A percentile compares a stretch with the other conserved stretches of the same genome.
These are phyloP conservation scores for Greenwoodochromis staneri DNA, from an alignment of 2,113 vertebrate species.

Conservation along the genomic window DNA sequence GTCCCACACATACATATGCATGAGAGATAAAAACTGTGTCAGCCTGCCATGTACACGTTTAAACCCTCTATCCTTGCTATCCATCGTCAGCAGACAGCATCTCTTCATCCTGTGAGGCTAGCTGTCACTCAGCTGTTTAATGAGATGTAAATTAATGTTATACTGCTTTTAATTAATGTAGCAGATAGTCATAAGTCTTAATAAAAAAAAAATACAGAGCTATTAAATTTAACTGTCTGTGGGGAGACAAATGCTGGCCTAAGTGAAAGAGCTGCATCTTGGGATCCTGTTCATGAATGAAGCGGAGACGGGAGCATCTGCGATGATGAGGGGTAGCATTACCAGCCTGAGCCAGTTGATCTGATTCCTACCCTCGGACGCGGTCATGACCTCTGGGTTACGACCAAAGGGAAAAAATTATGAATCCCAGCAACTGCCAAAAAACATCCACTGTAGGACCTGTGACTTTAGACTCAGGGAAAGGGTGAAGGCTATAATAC, in stretches of 20 bases:
- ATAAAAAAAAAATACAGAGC: not conserved
- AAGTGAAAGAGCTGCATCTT: not conserved
- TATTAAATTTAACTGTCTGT: not conserved
- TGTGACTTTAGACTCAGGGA: not conserved
- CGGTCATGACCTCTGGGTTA: not conserved
- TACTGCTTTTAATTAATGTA: not conserved
- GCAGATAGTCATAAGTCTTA: not conserved
- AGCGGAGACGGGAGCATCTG: not conserved
- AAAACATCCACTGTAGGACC: not conserved
- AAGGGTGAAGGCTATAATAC: not conserved
- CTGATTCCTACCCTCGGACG: not conserved
- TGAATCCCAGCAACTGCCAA: not conserved
- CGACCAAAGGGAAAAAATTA: not conserved
- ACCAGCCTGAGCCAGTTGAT: not conserved
- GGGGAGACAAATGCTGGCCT: not conserved
- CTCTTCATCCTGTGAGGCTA: not conserved
- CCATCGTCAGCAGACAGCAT: fast-evolving
- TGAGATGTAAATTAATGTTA: not conserved
- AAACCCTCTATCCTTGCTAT: not conserved
- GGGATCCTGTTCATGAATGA: not conserved
- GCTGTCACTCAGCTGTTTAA: not conserved
- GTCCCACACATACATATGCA: not conserved
- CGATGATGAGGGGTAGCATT: not conserved
- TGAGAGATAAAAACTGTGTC: not conserved
- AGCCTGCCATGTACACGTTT: not conserved